Evolutionary conservation across 2,888 invertebrate genomes (phyloP).

Genomic region (Heteropelma amictum): DNA sequence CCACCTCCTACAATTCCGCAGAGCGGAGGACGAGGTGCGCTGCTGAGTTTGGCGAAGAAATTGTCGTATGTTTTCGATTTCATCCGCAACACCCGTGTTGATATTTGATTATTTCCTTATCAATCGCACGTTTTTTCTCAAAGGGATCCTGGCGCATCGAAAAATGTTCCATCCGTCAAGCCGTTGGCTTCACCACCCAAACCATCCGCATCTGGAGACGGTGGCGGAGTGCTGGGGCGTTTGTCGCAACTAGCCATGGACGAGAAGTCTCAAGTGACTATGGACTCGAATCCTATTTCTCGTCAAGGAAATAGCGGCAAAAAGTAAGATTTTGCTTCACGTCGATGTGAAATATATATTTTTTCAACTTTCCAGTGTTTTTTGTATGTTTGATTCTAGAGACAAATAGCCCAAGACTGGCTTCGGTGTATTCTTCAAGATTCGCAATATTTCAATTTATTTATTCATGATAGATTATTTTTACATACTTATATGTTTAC

Average conservation of each 20-base stretch:
- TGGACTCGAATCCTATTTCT: slow-evolving; percentile 46
- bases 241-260: slow-evolving; percentile 63
- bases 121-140: background rate
- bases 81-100: background rate
- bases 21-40: slow-evolving; percentile 35
- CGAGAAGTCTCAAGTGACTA: slow-evolving; percentile 47
- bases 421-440: too few species aligned
- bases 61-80: slow-evolving; percentile 9
- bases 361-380: background rate
- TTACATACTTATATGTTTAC: too few species aligned
- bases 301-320: slow-evolving; percentile 62
- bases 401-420: too few species aligned
- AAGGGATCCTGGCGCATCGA: slow-evolving; percentile 8
- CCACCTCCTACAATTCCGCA: slow-evolving; percentile 3
- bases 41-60: slow-evolving; percentile 22
- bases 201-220: slow-evolving; percentile 48
- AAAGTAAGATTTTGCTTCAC: slow-evolving; percentile 54
- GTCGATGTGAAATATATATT: background rate
- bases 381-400: background rate
- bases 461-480: too few species aligned
- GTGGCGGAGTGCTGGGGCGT: slow-evolving; percentile 60
- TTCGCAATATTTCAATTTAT: too few species aligned
- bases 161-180: too few species aligned
- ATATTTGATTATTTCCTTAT: too few species aligned
- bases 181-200: too few species aligned